These are phyloP conservation scores for Heliopora coerulea DNA, from an alignment of 92 coral and sea anemone species.

Conservation along the genomic window DNA sequence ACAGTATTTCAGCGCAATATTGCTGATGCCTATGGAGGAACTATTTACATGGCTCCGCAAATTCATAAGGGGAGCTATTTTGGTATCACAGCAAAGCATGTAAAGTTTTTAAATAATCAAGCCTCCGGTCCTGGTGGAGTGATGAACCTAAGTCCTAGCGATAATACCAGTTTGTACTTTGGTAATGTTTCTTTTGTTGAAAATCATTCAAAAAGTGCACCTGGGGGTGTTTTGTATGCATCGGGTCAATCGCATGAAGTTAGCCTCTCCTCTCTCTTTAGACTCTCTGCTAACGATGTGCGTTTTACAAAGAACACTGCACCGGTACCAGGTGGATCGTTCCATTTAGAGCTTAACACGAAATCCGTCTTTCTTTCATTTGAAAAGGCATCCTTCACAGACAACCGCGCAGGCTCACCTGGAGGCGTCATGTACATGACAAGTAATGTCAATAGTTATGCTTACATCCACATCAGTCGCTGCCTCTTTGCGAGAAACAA, in stretches of 20 bases:
- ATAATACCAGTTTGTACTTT: background rate
- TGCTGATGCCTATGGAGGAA: background rate
- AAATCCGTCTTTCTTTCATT: background rate
- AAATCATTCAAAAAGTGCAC: slow-evolving; percentile 2
- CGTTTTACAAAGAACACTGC: slow-evolving; percentile 16
- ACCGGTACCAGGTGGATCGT: slow-evolving; percentile 28
- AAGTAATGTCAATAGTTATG: background rate
- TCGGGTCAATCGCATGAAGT: too few relatives aligned
- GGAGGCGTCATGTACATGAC: slow-evolving; percentile 1
- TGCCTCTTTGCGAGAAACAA: slow-evolving; percentile 17
- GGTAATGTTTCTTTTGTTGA: slow-evolving; percentile 20
- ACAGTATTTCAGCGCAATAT: slow-evolving; percentile 6
- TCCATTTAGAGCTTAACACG: background rate
- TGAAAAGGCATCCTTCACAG: background rate
- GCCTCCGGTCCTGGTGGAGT: slow-evolving; percentile 37
- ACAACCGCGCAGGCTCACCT: background rate
- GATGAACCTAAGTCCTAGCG: background rate
- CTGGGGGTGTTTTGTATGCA: slow-evolving; percentile 10
- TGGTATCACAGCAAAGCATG: background rate
- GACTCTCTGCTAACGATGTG: slow-evolving; percentile 14
- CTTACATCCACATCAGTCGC: background rate
- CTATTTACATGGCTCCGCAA: background rate
- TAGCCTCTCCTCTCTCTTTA: background rate
- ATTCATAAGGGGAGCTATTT: background rate
- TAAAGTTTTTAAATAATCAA: background rate